Base-by-base conservation (phyloP, 2,113 vertebrate genomes). In the Ibidorhyncha struthersii region DNA sequence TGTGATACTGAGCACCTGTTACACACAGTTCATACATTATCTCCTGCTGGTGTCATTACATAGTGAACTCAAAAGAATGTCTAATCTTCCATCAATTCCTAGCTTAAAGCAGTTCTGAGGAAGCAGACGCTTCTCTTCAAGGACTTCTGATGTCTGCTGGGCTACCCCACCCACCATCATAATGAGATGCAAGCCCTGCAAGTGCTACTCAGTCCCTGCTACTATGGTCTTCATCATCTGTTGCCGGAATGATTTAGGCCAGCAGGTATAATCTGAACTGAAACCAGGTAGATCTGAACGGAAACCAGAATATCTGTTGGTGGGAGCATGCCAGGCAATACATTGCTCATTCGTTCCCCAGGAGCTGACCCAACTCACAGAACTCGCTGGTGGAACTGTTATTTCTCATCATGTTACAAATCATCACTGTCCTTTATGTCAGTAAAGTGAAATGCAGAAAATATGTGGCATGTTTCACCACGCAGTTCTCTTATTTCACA, bases 401-500 rank as follows among this genome's bases (percentile, higher is more conserved):
- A 36, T 69, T 89, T 73, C 74, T 82, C 84, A 32, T 63, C 53
- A 10, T 15, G 43, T 10, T 77, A 82, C 70, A 63, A 25, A 84
- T 8, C 81, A 90, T 50, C 43, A 65, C 43, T 7, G 78, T 87
- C 91, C 72, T 72, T 80, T 49, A 10, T 74, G 67, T 78, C 95
- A 94, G 67, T 4, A 2, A 14, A 76, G 81, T 20, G 78, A 96
- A 90, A 96, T 34, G 49, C 66, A 73, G 82, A 81, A 93, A 83
- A 61, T 73, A 78, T 9, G 72, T 56, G 49, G 74, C 43, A 70
- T 38, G 8, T 70, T 87, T 85, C 91, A 90, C 86, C 90, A 77
- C 84, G 8, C 29, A 6, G 56, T 61, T 96, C 93, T 80, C 94
- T 93, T 66, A 93, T 96, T 98, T 96, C 98, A 95, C 96, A 97